Base-by-base conservation (phyloP, 2,113 vertebrate genomes). In the Notothenia coriiceps region DNA sequence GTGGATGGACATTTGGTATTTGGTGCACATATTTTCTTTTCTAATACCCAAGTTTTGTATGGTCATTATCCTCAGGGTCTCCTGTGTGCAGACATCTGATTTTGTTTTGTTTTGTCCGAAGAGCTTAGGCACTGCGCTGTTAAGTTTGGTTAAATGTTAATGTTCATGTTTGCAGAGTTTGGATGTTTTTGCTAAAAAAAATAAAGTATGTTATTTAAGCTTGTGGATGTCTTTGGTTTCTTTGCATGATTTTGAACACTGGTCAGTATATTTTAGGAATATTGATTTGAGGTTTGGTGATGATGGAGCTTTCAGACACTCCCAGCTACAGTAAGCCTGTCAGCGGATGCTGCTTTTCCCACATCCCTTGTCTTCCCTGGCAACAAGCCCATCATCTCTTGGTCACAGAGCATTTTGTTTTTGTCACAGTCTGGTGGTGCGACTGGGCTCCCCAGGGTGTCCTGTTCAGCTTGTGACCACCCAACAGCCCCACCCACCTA, bases 381-480 rank as follows among this genome's bases (percentile, higher is more conserved):
- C 88, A 94, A 93, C 93, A 91, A 82, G 88, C 79, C 85, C 84
- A 85, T 91, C 84, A 84, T 90, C 83, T 79, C 60, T 65, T 74
- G 77, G 82, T 86, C 86, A 74, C 77, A 76, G 66, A 57, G 79
- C 40, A 6, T 87, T 92, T 90, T 90, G 86, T 91, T 91, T 89
- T 91, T 91, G 85, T 91, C 89, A 89, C 86, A 86, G 88, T 85
- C 86, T 90, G 79, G n/a, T 84, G 77, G 82, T 90, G 88, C 80
- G 89, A 85, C 88, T 51, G 64, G 66, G 63, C 29, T 90, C 89
- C 79, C 86, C 57, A 35, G 85, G 79, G 92, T 75, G 80, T 63
- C 56, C 67, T 60, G 74, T 82, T 70, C 85, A 71, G 78, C 69
- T 77, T 7, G 7, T 73, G 87, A 81, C 86, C 86, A 88, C 85